Evolutionary conservation across 2,113 vertebrate genomes (phyloP).

Genomic region (Trogon melanurus): DNA sequence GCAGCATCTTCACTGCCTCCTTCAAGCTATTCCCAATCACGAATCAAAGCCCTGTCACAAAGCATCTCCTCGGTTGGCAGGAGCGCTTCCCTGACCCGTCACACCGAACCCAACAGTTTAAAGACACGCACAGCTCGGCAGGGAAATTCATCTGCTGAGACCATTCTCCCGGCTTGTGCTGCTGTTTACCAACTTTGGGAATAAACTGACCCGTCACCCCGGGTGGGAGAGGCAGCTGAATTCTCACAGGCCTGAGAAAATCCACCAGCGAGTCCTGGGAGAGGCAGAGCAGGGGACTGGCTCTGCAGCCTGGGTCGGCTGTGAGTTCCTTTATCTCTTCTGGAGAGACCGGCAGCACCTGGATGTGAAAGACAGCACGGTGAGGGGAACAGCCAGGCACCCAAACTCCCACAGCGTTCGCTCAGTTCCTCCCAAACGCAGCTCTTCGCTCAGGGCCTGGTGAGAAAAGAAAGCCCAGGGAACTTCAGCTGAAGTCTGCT

Average conservation of each 20-base stretch:
- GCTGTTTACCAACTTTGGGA: background rate
- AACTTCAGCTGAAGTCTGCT: background rate
- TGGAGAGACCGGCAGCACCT: constrained; percentile 85
- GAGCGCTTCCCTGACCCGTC: no score
- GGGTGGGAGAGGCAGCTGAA: constrained; percentile 90
- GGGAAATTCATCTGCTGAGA: no score
- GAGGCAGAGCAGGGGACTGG: constrained; percentile 88
- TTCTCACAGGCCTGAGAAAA: constrained; percentile 89
- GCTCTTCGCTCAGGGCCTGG: background rate
- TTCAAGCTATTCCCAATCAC: background rate
- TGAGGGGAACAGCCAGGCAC: background rate
- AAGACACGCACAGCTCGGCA: no score
- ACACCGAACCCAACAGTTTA: no score
- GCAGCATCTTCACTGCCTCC: background rate
- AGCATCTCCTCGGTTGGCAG: no score
- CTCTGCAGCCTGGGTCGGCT: constrained; percentile 71
- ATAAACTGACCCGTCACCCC: constrained; percentile 86
- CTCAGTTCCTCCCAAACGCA: background rate
- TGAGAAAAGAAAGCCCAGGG: background rate
- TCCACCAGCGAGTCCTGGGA: constrained; percentile 79
- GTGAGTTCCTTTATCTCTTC: constrained; percentile 79
- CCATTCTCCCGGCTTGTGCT: no score
- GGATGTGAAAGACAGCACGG: background rate
- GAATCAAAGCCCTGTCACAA: background rate
- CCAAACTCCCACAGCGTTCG: background rate